Evolutionary conservation across 2,797 vertebrate species (phyloP).

Genomic region (Pristis pectinata): DNA sequence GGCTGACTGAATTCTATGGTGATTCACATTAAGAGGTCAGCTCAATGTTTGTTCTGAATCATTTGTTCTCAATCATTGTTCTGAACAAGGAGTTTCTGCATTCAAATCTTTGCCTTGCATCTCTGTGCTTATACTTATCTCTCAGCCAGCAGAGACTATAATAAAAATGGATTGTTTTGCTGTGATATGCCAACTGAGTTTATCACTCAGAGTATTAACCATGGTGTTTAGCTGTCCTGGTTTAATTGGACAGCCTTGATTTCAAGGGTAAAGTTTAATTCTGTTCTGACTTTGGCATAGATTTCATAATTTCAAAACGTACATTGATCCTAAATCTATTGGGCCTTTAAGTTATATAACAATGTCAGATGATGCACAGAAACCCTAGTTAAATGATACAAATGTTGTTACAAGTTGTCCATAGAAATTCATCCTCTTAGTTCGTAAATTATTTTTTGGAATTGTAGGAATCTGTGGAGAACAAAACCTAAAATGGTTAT

Average conservation of each 20-base stretch:
- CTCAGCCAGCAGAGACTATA: background rate
- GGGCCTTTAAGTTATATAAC: too few relatives aligned
- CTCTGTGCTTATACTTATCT: background rate
- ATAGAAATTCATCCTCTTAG: too few relatives aligned
- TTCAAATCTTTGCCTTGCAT: background rate
- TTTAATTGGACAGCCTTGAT: background rate
- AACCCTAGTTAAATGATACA: background rate
- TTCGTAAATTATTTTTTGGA: background rate
- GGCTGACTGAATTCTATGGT: background rate
- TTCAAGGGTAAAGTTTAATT: background rate
- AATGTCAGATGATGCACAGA: background rate
- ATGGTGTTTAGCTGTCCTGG: background rate
- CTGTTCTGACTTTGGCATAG: background rate
- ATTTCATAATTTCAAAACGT: background rate
- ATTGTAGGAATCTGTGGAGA: background rate
- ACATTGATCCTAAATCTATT: background rate
- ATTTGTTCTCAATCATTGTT: too few relatives aligned
- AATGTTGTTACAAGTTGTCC: background rate
- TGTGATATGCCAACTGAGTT: background rate
- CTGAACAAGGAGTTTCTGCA: background rate
- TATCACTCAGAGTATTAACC: background rate
- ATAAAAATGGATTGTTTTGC: background rate
- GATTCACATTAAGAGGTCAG: background rate
- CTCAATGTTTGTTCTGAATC: background rate
- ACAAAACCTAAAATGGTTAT: background rate